Percentiles rank a stretch among this genome's conserved stretches.
These are phyloP conservation scores for Alcedo atthis DNA, from an alignment of 2,797 vertebrate genomes.

Conservation along the genomic window DNA sequence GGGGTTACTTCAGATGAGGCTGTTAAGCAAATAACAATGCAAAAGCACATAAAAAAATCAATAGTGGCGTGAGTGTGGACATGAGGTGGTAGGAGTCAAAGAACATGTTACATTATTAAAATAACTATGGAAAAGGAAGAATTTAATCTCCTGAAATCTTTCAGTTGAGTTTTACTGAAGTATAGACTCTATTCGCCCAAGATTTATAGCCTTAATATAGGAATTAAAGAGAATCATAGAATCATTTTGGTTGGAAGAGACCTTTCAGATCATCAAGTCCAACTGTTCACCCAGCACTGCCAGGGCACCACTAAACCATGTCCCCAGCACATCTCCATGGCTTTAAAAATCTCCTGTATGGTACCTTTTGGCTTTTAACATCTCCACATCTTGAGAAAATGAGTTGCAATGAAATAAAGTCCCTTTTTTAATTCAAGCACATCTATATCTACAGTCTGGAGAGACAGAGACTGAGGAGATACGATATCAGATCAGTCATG, in stretches of 20 bases:
- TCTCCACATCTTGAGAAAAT: background rate
- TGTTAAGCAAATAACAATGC: background rate
- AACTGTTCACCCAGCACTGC: background rate
- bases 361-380: background rate
- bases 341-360: background rate
- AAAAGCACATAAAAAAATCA: background rate
- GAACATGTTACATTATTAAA: background rate
- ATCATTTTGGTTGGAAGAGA: background rate
- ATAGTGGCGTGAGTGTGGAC: background rate
- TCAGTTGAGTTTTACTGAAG: background rate
- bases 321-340: background rate
- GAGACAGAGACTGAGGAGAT: constrained; percentile 17
- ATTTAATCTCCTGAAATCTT: background rate
- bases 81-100: background rate
- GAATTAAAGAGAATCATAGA: background rate
- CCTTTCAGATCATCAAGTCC: background rate
- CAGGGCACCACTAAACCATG: background rate
- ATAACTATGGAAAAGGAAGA: background rate
- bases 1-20: background rate
- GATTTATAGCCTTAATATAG: background rate
- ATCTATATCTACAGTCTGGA: background rate
- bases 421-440: background rate
- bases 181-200: background rate
- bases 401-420: background rate
- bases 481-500: background rate